Evolutionary conservation across 53 echinoderm and acorn worm genomes (phyloP).

Genomic region (Patiria pectinifera): DNA sequence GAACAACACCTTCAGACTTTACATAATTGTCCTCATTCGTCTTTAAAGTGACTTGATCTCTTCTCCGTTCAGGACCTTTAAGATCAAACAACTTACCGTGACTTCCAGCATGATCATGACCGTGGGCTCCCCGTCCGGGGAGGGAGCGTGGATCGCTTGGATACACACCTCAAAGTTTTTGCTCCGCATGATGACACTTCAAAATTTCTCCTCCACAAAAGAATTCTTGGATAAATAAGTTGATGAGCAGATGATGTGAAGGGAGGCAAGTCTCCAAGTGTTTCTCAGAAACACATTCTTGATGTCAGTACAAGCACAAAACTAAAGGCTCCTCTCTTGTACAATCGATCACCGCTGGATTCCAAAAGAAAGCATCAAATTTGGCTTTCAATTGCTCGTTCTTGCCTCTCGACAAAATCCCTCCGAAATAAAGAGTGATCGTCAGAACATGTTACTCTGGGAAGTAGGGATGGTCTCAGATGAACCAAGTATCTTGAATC

Average conservation of each 20-base stretch:
- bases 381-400: too few relatives aligned
- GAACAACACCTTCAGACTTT: too few relatives aligned
- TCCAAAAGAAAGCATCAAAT: too few relatives aligned
- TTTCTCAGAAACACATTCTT: background rate
- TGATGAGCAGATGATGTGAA: background rate
- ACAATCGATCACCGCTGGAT: too few relatives aligned
- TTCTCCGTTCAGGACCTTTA: too few relatives aligned
- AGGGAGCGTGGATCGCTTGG: constrained; percentile 43
- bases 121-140: constrained; percentile 31
- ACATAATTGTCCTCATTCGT: too few relatives aligned
- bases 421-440: too few relatives aligned
- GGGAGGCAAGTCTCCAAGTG: background rate
- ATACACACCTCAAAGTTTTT: constrained; percentile 36
- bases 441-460: too few relatives aligned
- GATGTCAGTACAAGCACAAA: too few relatives aligned
- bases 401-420: too few relatives aligned
- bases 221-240: background rate
- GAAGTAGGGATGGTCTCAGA: background rate
- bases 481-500: background rate
- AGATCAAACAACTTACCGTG: constrained; percentile 11
- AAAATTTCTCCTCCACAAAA: background rate
- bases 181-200: background rate
- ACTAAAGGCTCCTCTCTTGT: too few relatives aligned
- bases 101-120: constrained; percentile 50
- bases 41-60: too few relatives aligned